Evolutionary conservation across 1,140 invertebrate genomes (phyloP), one percentile per base, ranked within the genome.

Genomic region (Eueides isabella): DNA sequence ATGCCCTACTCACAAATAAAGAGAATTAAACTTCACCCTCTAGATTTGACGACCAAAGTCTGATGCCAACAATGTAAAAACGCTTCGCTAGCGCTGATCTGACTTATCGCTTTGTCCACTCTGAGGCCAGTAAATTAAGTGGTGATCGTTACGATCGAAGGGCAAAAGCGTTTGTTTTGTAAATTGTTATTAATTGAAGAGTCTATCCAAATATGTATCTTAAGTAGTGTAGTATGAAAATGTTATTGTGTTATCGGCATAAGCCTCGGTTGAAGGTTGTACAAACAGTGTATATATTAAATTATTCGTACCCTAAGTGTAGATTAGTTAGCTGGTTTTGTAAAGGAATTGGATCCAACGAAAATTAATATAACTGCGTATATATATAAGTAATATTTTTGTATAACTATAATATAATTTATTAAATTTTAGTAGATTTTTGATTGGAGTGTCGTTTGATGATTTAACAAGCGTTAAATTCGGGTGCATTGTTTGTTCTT

Each of bases 31-130:
- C 82, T 94, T 55, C 92, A 91, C 76, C 96, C 96, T 5, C 87
- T 97, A 55, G 96, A 97, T 85, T 92, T 97, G 61, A 97, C 96
- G 61, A 95, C 94, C 75, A 95, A 94, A 92, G 93, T 94, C 73
- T 94, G 89, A 94, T 85, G 75, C 72, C 77, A 19, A 74, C 44
- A 44, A 61, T 14, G 38, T 35, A 55, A 41, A 61, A 64, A 31
- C 68, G 73, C 68, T 71, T 23, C 29, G 26, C 38, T 26, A 76
- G 74, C 70, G 61, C 16, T 64, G 19, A 41, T 61, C 67, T 65
- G 64, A 71, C 62, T 38, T 48, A 30, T 62, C 61, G 61, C 35
- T 63, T 72, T 71, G 31, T 65, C 62, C 33, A 64, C 71, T 68
- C 77, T 72, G 81, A 85, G 91, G 90, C 90, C 91, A 93, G 90